Percentiles rank a stretch among this genome's conserved stretches.
These are phyloP conservation scores for Orthonychiurus folsomi DNA, from an alignment of 2,888 invertebrate genomes.

Conservation along the genomic window DNA sequence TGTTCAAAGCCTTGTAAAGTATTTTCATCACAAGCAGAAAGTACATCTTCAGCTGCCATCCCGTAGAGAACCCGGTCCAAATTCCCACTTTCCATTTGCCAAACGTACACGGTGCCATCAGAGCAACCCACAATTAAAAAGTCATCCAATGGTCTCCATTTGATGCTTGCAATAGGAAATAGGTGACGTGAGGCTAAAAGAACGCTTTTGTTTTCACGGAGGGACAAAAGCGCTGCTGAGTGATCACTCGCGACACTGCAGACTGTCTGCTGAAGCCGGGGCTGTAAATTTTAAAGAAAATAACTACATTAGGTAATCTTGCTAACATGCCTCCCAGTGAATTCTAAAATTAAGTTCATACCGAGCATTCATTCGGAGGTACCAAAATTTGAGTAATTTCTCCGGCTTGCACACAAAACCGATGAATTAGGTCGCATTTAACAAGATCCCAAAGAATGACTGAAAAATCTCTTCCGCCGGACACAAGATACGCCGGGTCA, in stretches of 20 bases:
- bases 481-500: constrained; percentile 78
- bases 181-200: constrained; percentile 87
- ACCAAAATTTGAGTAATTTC: constrained; percentile 90
- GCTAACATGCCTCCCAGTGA: too few species aligned
- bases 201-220: constrained; percentile 87
- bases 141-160: constrained; percentile 95
- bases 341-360: constrained; percentile 47
- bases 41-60: constrained; percentile 89
- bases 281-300: constrained; percentile 48
- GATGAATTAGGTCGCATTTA: constrained; percentile 75
- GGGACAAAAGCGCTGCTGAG: constrained; percentile 85
- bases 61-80: constrained; percentile 91
- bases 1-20: constrained; percentile 55
- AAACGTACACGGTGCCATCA: constrained; percentile 95
- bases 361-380: constrained; percentile 82
- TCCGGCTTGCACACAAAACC: constrained; percentile 96
- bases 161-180: constrained; percentile 89
- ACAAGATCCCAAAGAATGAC: constrained; percentile 94
- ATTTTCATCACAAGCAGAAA: constrained; percentile 87
- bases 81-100: constrained; percentile 98
- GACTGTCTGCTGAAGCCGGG: constrained; percentile 83
- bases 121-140: constrained; percentile 95
- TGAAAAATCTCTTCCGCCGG: constrained; percentile 95
- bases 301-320: background rate
- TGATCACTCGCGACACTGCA: constrained; percentile 97